Conservation (phyloP, 2,113 vertebrate genomes). For the Bos indicus region DNA sequence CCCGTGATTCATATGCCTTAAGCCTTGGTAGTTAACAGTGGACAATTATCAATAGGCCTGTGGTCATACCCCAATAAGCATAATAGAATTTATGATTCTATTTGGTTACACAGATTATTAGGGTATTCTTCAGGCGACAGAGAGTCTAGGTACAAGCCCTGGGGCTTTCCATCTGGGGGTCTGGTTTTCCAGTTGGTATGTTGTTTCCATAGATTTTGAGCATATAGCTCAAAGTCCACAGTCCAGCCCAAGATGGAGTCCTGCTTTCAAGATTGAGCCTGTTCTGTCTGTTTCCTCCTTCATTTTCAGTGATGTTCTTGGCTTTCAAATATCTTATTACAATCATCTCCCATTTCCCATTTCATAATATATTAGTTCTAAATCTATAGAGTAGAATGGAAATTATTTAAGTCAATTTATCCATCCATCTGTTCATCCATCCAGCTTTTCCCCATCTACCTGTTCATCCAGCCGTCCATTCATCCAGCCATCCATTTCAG, state of each 20-base stretch:
- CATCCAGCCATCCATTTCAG: background rate
- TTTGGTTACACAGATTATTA: background rate
- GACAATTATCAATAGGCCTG: background rate
- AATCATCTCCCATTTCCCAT: background rate
- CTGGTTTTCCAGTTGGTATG: background rate
- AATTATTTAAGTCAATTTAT: background rate
- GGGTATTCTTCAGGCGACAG: background rate
- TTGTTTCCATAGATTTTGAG: too few species aligned
- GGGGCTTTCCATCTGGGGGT: background rate
- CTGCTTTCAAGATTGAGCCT: background rate
- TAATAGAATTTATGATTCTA: background rate
- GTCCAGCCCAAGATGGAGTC: background rate
- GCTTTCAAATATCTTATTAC: background rate
- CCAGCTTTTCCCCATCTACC: background rate
- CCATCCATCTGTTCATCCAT: background rate
- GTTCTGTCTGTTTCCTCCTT: background rate
- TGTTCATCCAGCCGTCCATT: background rate
- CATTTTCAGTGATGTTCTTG: background rate
- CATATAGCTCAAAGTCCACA: too few species aligned
- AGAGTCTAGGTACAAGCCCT: background rate
- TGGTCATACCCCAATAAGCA: background rate
- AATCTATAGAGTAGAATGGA: background rate
- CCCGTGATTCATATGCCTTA: background rate
- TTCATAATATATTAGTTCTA: background rate
- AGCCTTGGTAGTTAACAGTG: background rate